A percentile compares a stretch with the other conserved stretches of the same genome.
phyloP scores from a whole-genome alignment of 2,888 invertebrate genomes.

The Caenorhabditis sinica region DNA sequence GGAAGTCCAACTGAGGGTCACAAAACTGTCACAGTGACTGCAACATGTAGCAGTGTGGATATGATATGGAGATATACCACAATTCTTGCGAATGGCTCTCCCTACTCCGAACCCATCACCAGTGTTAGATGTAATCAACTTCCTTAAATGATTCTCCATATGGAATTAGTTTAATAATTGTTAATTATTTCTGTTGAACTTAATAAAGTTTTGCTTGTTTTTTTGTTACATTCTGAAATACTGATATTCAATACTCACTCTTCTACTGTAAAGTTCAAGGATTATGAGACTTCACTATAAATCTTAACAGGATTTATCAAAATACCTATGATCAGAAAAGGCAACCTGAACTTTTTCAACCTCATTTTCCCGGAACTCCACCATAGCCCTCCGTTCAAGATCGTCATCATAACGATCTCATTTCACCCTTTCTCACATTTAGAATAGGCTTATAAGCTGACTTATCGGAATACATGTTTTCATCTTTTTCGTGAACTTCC shows the following conservation, averaged over 20 bases:
- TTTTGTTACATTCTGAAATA: too few species aligned
- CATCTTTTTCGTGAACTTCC: constrained; percentile 3
- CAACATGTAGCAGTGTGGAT: constrained; percentile 6
- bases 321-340: not conserved
- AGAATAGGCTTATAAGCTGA: not conserved
- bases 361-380: constrained; percentile 27
- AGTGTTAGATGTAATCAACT: not conserved
- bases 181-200: too few species aligned
- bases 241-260: too few species aligned
- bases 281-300: not conserved
- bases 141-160: too few species aligned
- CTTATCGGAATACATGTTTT: constrained; percentile 5
- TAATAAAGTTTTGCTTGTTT: too few species aligned
- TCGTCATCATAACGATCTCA: constrained; percentile 25
- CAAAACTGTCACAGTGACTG: not conserved
- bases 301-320: not conserved
- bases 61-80: not conserved
- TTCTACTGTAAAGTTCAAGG: too few species aligned
- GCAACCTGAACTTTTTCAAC: constrained; percentile 4
- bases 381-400: constrained; percentile 7
- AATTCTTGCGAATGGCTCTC: not conserved
- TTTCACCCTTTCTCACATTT: not conserved
- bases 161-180: too few species aligned
- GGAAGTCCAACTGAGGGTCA: not conserved
- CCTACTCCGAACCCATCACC: not conserved